Percentiles rank a stretch among this genome's conserved stretches.
phyloP scores from a whole-genome alignment of 2,888 invertebrate species.

The Lottia gigantea region DNA sequence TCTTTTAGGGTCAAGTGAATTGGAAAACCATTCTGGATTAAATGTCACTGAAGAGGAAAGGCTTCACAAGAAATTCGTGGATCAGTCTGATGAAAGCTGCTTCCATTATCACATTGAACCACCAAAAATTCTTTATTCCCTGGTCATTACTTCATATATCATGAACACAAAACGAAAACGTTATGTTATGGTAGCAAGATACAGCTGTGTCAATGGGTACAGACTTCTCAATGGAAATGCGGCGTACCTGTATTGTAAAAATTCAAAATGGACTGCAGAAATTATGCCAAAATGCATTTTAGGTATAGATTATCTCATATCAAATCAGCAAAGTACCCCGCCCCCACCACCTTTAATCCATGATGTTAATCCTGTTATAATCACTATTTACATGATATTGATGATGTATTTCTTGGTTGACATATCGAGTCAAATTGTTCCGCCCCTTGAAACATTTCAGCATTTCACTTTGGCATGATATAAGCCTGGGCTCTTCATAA shows the following conservation, averaged over 20 bases:
- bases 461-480: too few species aligned
- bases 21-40: not conserved
- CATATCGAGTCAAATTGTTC: too few species aligned
- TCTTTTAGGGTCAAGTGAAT: too few species aligned
- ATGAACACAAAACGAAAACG: constrained; percentile 28
- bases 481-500: too few species aligned
- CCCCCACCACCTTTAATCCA: too few species aligned
- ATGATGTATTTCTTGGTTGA: too few species aligned
- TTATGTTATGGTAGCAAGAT: constrained; percentile 40
- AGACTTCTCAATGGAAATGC: constrained; percentile 26
- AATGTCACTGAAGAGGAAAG: not conserved
- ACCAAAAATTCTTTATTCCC: constrained; percentile 29
- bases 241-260: constrained; percentile 33
- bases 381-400: too few species aligned
- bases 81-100: constrained; percentile 15
- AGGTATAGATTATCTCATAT: constrained; percentile 21
- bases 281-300: constrained; percentile 30
- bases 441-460: too few species aligned
- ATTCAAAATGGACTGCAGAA: constrained; percentile 29
- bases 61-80: not conserved
- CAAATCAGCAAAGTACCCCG: too few species aligned
- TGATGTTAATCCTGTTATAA: too few species aligned
- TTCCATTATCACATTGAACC: constrained; percentile 29
- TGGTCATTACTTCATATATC: constrained; percentile 33
- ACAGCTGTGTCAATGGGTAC: constrained; percentile 33